Base-by-base conservation (phyloP, 2,797 vertebrate genomes). In the Tokudaia tokunoshimensis region DNA sequence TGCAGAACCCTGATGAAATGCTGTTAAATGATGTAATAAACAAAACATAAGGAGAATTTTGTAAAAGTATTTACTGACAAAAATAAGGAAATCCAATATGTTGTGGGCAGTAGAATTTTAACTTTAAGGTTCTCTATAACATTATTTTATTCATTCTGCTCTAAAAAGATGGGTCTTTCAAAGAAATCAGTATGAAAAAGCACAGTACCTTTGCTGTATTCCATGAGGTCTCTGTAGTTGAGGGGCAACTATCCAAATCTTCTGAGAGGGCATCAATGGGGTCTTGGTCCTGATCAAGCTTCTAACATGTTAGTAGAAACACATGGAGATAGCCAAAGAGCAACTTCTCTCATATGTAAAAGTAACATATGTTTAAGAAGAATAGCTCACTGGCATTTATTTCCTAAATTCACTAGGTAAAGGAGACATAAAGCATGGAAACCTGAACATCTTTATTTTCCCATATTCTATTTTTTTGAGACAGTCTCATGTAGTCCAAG, bases 201-300 rank as follows among this genome's bases (percentile, higher is more conserved):
- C 82, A 59, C 34, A 91, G 78, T 98, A 99, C 98, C 98, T 98
- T 98, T 97, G 93, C 31, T 84, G 97, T 94, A 13, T 44, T 95
- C 96, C 98, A 93, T 1, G 98, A 93, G 47, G 93, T 81, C 79
- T 97, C 97, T 95, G 97, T 61, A 89, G 95, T 20, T 76, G 98
- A 90, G 24, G 96, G 96, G 87, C 97, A 98, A 17, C 84, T 94
- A 81, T 97, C 98, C 1, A 99, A 98, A 72, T 98, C 98, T 65
- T 94, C 96, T 2, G 99, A 98, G 0, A 99, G 98, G 12, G 96
- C 95, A 80, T 98, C 98, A 0, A 98, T 98, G 82, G 98, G 98
- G 70, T 97, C 98, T 50, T 90, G 95, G 44, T 97, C 97, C 94
- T 93, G 98, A 0, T 2, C 0, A 47, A 97, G 61, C 75, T 98